phyloP scores from a whole-genome alignment of 1,140 invertebrate species.

The Drosophila varians region DNA sequence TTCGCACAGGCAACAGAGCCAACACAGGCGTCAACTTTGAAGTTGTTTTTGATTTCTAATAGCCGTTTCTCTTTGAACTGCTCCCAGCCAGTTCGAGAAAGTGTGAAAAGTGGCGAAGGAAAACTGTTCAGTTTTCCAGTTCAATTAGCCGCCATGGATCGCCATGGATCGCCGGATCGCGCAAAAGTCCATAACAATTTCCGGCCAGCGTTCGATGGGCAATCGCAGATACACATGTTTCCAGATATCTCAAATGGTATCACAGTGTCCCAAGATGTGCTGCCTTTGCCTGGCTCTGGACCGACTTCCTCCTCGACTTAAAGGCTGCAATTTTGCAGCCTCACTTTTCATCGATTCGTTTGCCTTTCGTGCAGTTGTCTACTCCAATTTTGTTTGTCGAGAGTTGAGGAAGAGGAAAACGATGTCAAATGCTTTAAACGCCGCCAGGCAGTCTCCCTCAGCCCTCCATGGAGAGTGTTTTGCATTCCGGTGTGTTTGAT shows the following conservation, averaged over 20 bases:
- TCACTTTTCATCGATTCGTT: conserved; percentile 56
- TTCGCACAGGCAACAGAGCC: conserved; percentile 24
- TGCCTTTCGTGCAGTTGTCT: conserved; percentile 5
- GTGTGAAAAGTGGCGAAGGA: conserved; percentile 45
- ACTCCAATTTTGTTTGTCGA: conserved; percentile 56
- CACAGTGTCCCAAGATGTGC: conserved; percentile 16
- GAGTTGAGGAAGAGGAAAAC: conserved; percentile 31
- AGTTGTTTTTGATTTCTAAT: conserved; percentile 56
- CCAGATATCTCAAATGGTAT: conserved; percentile 14
- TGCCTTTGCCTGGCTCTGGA: conserved; percentile 19
- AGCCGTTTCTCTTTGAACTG: conserved; percentile 59
- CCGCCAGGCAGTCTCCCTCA: conserved; percentile 52
- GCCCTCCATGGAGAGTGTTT: conserved; percentile 28
- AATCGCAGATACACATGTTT: conserved; percentile 31
- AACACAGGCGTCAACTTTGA: conserved; percentile 55
- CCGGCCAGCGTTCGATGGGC: conserved; percentile 36
- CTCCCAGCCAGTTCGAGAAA: conserved; percentile 31
- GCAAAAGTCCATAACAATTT: conserved; percentile 50
- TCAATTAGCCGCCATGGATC: conserved; percentile 49
- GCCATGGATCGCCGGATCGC: conserved; percentile 35
- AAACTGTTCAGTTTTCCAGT: conserved; percentile 51
- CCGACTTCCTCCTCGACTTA: conserved; percentile 27
- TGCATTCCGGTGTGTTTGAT: conserved; percentile 55
- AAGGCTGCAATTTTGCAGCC: conserved; percentile 37
- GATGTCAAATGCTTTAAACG: conserved; percentile 36